Base-by-base conservation (phyloP, 2,113 vertebrate genomes). In the Oreochromis tanganicae region DNA sequence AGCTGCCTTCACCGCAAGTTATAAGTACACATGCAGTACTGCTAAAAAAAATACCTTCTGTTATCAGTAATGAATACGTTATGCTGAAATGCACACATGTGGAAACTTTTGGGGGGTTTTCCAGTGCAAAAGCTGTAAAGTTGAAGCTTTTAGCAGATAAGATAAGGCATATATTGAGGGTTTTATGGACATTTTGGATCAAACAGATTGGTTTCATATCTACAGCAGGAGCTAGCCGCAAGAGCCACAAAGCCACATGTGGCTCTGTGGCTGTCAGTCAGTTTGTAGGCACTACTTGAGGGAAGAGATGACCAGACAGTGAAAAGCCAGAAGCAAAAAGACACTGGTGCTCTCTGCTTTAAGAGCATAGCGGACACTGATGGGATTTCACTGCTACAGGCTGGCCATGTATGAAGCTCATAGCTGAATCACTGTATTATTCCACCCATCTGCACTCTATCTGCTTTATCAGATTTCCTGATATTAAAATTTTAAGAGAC, bases 361-460 rank as follows among this genome's bases (percentile, higher is more conserved):
- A 68, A 63, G 71, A 50, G 54, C 59, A 34, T 54, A 56, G 46
- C 7, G 2, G 78, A 83, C 12, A 46, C 80, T 1, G 84, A 34
- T 54, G 63, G 27, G 86, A 73, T 81, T 83, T 68, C 56, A 27
- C 10, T 19, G 81, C 82, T 71, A 71, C 59, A 46, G 88, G 71
- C 59, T 41, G 75, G 21, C 66, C 87, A 82, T 86, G 90, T 83
- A 91, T 81, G 57, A 91, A 82, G 57, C 89, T 89, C 85, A 89
- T 56, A 66, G 89, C 81, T 90, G 85, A 92, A 85, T 89, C 91
- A 55, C 85, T 80, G 79, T 46, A 52, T 92, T 90, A 90, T 89
- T 93, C 80, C 85, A 82, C 83, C 80, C 85, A 46, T 82, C 85
- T 88, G 84, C 68, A 71, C 86, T 86, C 27, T 29, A 36, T 87